phyloP scores from a whole-genome alignment of 1,140 invertebrate genomes.

The Rhyzopertha dominica region DNA sequence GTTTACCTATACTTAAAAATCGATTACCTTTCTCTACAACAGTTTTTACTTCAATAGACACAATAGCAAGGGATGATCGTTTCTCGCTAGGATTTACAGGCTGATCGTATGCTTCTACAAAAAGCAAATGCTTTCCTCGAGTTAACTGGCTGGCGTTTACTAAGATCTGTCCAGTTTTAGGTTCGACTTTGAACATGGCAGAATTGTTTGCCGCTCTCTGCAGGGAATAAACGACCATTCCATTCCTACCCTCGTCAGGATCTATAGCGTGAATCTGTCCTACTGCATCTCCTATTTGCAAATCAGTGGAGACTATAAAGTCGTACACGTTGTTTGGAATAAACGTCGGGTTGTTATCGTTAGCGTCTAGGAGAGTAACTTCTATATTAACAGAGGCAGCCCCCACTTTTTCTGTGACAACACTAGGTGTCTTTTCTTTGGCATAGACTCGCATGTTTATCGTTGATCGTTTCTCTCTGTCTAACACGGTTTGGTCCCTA shows the following conservation, averaged over 20 bases:
- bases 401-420: slow-evolving; percentile 49
- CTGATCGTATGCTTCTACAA: slow-evolving; percentile 77
- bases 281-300: slow-evolving; percentile 61
- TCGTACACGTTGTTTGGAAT: slow-evolving; percentile 76
- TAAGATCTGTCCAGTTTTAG: slow-evolving; percentile 64
- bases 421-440: slow-evolving; percentile 63
- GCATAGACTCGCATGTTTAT: slow-evolving; percentile 70
- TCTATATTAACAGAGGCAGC: slow-evolving; percentile 68
- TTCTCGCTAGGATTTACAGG: slow-evolving; percentile 75
- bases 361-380: slow-evolving; percentile 73
- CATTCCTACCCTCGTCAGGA: slow-evolving; percentile 75
- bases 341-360: slow-evolving; percentile 83
- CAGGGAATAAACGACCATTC: slow-evolving; percentile 68
- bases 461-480: slow-evolving; percentile 67
- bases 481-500: slow-evolving; percentile 61
- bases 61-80: slow-evolving; percentile 74
- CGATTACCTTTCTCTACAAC: slow-evolving; percentile 51
- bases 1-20: too few species aligned
- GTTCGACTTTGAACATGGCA: slow-evolving; percentile 65
- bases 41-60: slow-evolving; percentile 65
- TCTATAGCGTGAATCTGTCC: slow-evolving; percentile 74
- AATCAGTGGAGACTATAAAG: slow-evolving; percentile 64
- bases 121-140: slow-evolving; percentile 67
- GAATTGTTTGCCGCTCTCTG: slow-evolving; percentile 64
- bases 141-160: slow-evolving; percentile 61